A percentile compares a stretch with the other conserved stretches of the same genome.
These are phyloP conservation scores for Habropoda laboriosa DNA, from an alignment of 1,140 invertebrate genomes.

Conservation along the genomic window DNA sequence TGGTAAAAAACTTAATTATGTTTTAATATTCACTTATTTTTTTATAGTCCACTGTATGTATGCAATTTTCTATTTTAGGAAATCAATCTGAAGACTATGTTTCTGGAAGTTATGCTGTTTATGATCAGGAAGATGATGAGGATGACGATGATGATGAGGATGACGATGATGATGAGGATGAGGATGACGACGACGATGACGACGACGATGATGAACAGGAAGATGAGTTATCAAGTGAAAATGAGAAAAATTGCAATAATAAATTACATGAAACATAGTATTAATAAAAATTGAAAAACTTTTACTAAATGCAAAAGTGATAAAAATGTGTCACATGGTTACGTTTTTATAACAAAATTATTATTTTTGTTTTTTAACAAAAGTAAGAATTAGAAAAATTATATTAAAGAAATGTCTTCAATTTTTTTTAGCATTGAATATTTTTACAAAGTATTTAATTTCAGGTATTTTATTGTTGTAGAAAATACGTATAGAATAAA, in stretches of 20 bases:
- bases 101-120: slow-evolving; percentile 81
- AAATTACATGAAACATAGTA: slow-evolving; percentile 18
- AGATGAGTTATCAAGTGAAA: slow-evolving; percentile 42
- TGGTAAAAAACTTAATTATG: slow-evolving; percentile 60
- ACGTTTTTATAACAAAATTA: neutral
- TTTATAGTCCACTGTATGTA: neutral
- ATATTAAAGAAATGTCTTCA: neutral
- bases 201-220: slow-evolving; percentile 41
- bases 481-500: neutral
- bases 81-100: slow-evolving; percentile 75
- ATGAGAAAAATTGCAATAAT: slow-evolving; percentile 41
- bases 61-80: slow-evolving; percentile 37
- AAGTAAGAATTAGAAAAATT: neutral
- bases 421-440: neutral
- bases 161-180: slow-evolving; percentile 78
- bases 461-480: neutral
- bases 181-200: slow-evolving; percentile 63
- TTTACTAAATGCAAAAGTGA: neutral
- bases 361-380: neutral
- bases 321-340: slow-evolving; percentile 18
- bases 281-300: slow-evolving; percentile 23
- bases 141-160: slow-evolving; percentile 82
- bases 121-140: slow-evolving; percentile 83
- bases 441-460: neutral
- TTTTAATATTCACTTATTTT: slow-evolving; percentile 23